phyloP scores from a whole-genome alignment of 35 echinoderm and acorn worm genomes.

The Heliocidaris erythrogramma region DNA sequence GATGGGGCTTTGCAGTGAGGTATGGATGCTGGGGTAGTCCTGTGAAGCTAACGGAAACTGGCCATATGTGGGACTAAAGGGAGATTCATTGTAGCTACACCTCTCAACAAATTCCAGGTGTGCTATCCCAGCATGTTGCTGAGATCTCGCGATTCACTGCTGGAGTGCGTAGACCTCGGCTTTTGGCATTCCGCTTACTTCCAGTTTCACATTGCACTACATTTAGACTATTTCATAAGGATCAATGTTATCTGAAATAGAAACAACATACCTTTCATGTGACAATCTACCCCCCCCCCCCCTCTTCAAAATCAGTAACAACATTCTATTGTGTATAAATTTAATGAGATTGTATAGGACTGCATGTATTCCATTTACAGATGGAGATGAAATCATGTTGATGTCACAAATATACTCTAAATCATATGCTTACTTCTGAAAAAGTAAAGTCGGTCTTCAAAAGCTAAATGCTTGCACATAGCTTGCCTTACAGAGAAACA shows the following conservation, averaged over 20 bases:
- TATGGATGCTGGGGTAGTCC: background rate
- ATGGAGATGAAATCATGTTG: background rate
- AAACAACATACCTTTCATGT: background rate
- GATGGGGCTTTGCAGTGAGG: background rate
- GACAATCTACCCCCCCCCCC: background rate
- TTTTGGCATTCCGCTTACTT: background rate
- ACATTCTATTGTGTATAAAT: too few species aligned
- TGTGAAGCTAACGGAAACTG: conserved; percentile 6
- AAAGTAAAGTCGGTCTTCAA: too few species aligned
- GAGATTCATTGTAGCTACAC: background rate
- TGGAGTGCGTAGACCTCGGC: background rate
- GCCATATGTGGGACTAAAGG: conserved; percentile 16
- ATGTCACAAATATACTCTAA: background rate
- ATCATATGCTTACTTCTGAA: background rate
- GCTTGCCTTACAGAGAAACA: too few species aligned
- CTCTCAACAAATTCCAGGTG: conserved; percentile 31
- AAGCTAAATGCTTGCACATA: too few species aligned
- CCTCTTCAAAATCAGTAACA: too few species aligned
- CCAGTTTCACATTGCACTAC: background rate
- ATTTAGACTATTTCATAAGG: background rate
- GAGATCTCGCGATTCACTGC: background rate
- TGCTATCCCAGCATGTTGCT: background rate
- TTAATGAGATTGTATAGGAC: too few species aligned
- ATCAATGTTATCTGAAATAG: background rate
- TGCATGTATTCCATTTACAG: background rate